Base-by-base conservation (phyloP, 2,113 vertebrate genomes). In the Sorex araneus region DNA sequence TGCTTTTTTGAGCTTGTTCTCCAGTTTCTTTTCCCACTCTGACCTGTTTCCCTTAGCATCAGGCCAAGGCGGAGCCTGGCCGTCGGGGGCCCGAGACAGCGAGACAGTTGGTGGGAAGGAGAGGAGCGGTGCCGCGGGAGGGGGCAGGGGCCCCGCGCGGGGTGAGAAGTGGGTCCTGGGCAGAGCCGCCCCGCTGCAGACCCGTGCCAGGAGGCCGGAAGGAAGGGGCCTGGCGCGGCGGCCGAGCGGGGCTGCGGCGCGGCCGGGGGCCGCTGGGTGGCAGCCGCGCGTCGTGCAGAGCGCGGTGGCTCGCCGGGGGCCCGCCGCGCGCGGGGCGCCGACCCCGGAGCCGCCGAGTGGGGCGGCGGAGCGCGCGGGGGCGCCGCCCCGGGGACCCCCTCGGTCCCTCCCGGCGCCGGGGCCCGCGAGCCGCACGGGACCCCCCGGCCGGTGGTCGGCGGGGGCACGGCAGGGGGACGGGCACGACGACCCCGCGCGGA, bases 241-340 rank as follows among this genome's bases (percentile, higher is more conserved):
- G 27, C 64, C 64, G 28, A 30, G 64, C 18, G 64, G 47, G 47
- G 57, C 47, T 89, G 86, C 77, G 92, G 73, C 47, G 27, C 70
- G 32, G 36, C n/a, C 21, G 8, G 6, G 1, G 7, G 7, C 75
- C 97, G 45, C 95, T 95, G 92, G 97, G 94, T 97, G 97, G 94
- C 84, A 91, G 91, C 75, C 89, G 78, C 71, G 94, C 75, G 95
- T 93, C 96, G 95, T 78, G 47, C 89, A 76, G 82, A 96, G 77
- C 73, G 30, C 15, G 6, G 16, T 85, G 1, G 19, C 45, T 32
- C 34, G 21, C 1, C 1, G 21, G 30, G 75, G 89, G 84, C 40
- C 78, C 3, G 28, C 45, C 13, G 69, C 76, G 84, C 50, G 85
- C 36, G 0, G 0, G 57, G 89, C 76, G 90, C 77, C 66, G 21